Evolutionary conservation across 2,888 invertebrate genomes (phyloP).

Genomic region (Parnassius mnemosyne): DNA sequence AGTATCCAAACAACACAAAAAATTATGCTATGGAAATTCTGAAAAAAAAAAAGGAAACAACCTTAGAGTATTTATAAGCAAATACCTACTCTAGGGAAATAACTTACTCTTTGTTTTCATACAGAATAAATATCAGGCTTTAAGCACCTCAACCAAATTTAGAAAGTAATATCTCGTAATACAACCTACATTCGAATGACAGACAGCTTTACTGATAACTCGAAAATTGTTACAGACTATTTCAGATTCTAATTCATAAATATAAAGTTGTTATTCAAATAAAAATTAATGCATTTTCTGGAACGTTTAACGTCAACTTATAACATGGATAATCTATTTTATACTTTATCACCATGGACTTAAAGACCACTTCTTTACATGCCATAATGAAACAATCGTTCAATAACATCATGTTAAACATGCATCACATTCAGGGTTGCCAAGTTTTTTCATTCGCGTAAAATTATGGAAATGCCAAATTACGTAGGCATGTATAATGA

Average conservation of each 20-base stretch:
- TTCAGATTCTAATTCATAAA: constrained; percentile 1
- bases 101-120: too few relatives aligned
- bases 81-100: too few relatives aligned
- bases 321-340: not conserved
- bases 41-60: too few relatives aligned
- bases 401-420: constrained; percentile 15
- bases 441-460: constrained; percentile 1
- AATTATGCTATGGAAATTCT: too few relatives aligned
- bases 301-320: constrained; percentile 1
- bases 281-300: constrained; percentile 1
- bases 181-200: not conserved
- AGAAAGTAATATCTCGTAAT: not conserved
- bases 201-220: not conserved
- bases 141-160: too few relatives aligned
- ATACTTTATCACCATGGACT: not conserved
- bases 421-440: constrained; percentile 8
- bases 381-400: constrained; percentile 1
- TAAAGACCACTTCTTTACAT: not conserved
- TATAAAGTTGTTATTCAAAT: constrained; percentile 8
- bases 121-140: too few relatives aligned
- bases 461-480: not conserved
- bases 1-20: too few relatives aligned
- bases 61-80: too few relatives aligned
- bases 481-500: too few relatives aligned
- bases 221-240: not conserved